Evolutionary conservation across 2,797 vertebrate species (phyloP).

Genomic region (Enoplosus armatus): DNA sequence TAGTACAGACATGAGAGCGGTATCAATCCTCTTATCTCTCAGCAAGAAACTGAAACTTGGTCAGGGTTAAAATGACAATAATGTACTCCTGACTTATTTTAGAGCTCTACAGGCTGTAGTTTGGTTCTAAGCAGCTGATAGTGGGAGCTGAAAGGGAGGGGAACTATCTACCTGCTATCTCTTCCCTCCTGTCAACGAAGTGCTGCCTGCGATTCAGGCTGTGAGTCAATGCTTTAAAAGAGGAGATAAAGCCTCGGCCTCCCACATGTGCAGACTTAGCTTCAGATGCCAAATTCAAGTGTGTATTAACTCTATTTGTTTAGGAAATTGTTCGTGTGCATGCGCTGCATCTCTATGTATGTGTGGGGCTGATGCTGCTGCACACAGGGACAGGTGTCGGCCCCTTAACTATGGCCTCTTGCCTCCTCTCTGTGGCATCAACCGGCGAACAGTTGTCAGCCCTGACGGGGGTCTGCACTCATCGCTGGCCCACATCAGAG

Average conservation of each 20-base stretch:
- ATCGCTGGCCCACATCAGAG: constrained; percentile 68
- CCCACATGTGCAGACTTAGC: constrained; percentile 37
- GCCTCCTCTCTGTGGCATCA: constrained; percentile 69
- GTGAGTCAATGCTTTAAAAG: constrained; percentile 63
- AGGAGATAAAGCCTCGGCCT: constrained; percentile 63
- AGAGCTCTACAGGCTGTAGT: constrained; percentile 9
- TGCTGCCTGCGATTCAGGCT: constrained; percentile 48
- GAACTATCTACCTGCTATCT: constrained; percentile 55
- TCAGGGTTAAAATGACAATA: constrained; percentile 6
- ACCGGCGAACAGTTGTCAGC: constrained; percentile 81
- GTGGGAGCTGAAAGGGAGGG: constrained; percentile 37
- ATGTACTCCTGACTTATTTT: constrained; percentile 4
- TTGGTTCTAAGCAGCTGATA: constrained; percentile 38
- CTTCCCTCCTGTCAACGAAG: constrained; percentile 57
- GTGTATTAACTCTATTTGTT: constrained; percentile 17
- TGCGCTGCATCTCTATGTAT: constrained; percentile 15
- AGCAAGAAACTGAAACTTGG: not conserved
- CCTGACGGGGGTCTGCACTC: constrained; percentile 75
- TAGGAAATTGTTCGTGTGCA: not conserved
- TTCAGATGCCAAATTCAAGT: constrained; percentile 24
- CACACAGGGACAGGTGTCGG: constrained; percentile 56
- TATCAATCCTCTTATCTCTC: not conserved
- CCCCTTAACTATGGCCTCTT: constrained; percentile 64
- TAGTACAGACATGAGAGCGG: not conserved
- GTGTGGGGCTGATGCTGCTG: constrained; percentile 31